A percentile compares a stretch with the other conserved stretches of the same genome.
These are phyloP conservation scores for Lysandra coridon DNA, from an alignment of 2,888 invertebrate species.

Conservation along the genomic window DNA sequence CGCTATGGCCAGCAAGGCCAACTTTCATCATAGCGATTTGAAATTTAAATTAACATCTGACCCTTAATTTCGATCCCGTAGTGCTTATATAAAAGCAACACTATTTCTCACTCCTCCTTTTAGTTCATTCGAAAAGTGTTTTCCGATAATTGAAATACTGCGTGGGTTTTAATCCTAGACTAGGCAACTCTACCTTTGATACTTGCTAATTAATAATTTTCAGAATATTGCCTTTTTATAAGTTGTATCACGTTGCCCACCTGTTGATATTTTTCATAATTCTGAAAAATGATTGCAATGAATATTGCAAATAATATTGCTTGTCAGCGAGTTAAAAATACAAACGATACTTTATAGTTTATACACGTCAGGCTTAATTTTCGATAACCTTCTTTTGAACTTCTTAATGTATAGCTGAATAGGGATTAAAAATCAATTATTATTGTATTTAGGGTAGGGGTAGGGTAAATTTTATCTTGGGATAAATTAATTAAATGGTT, in stretches of 20 bases:
- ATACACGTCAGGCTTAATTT: no score
- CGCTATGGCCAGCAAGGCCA: neutral
- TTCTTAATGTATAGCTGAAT: no score
- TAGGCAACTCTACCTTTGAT: conserved; percentile 1
- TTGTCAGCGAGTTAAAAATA: no score
- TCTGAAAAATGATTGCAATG: no score
- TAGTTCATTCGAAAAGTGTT: conserved; percentile 12
- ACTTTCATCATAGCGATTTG: conserved; percentile 3
- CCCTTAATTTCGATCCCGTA: neutral
- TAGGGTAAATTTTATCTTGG: no score
- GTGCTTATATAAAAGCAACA: neutral
- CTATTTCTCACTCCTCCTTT: conserved; percentile 5
- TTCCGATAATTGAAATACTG: conserved; percentile 29
- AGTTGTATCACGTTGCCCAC: neutral
- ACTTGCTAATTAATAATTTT: conserved; percentile 17
- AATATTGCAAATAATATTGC: no score
- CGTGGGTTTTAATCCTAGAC: conserved; percentile 23
- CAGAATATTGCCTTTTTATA: neutral
- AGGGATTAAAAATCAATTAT: no score
- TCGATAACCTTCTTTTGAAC: no score
- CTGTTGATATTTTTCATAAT: neutral
- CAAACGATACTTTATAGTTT: no score
- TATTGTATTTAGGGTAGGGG: no score
- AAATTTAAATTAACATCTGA: neutral
- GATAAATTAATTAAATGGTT: no score